phyloP scores from a whole-genome alignment of 2,888 invertebrate genomes.

The Apamea anceps region DNA sequence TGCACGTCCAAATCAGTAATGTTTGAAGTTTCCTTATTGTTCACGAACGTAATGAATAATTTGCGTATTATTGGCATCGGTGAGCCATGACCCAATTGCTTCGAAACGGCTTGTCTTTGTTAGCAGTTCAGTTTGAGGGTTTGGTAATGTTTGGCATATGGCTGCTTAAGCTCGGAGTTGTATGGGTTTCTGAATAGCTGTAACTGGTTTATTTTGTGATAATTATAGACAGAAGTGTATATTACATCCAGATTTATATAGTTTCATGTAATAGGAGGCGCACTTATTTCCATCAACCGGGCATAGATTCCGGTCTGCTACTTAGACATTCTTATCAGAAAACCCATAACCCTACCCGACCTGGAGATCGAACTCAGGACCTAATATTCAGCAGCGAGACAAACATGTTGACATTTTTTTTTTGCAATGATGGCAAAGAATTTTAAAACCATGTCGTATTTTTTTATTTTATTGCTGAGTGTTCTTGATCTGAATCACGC shows the following conservation, averaged over 20 bases:
- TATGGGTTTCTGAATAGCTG: neutral
- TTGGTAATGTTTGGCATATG: slow-evolving; percentile 12
- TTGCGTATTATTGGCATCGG: slow-evolving; percentile 46
- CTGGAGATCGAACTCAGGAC: too few relatives aligned
- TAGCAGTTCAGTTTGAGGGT: slow-evolving; percentile 11
- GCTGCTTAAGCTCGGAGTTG: neutral
- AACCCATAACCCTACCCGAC: neutral
- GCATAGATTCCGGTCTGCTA: too few relatives aligned
- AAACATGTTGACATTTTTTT: slow-evolving; percentile 5
- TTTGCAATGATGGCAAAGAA: slow-evolving; percentile 35
- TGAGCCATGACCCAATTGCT: slow-evolving; percentile 42
- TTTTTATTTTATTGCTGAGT: slow-evolving; percentile 4
- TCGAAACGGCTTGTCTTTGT: slow-evolving; percentile 22
- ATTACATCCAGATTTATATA: neutral
- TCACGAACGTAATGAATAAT: slow-evolving; percentile 42
- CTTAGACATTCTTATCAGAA: neutral
- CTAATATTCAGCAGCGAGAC: too few relatives aligned
- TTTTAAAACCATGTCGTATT: slow-evolving; percentile 47
- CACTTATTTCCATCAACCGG: too few relatives aligned
- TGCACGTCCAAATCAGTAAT: slow-evolving; percentile 16
- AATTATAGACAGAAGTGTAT: neutral
- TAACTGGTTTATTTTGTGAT: neutral
- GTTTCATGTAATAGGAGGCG: too few relatives aligned
- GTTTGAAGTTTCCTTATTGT: slow-evolving; percentile 51
- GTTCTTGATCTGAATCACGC: too few relatives aligned